Percentiles rank a stretch among this genome's conserved stretches.
phyloP scores from a whole-genome alignment of 2,797 vertebrate species.

The Pristis pectinata region DNA sequence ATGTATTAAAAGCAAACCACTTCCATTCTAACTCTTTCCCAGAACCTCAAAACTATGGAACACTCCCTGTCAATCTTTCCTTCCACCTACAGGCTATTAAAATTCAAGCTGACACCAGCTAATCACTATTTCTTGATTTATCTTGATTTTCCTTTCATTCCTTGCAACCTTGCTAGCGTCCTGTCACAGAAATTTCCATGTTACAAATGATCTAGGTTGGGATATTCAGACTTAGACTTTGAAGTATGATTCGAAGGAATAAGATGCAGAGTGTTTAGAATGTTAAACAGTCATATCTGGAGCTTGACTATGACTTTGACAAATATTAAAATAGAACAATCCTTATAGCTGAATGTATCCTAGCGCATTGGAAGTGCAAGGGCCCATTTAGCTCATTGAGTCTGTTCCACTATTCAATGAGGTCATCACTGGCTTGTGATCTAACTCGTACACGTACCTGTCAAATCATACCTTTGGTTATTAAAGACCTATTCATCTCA shows the following conservation, averaged over 20 bases:
- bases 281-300: not conserved
- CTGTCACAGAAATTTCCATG: not conserved
- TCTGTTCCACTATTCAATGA: too few species aligned
- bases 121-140: not conserved
- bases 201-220: not conserved
- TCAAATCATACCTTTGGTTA: too few species aligned
- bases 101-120: not conserved
- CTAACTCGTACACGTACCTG: too few species aligned
- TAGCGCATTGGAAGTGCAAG: too few species aligned
- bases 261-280: not conserved
- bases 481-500: too few species aligned
- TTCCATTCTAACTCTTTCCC: not conserved
- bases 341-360: not conserved
- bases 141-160: not conserved
- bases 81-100: not conserved
- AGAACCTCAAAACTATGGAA: not conserved
- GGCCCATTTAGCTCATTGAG: too few species aligned
- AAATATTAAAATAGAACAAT: not conserved
- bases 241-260: not conserved
- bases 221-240: not conserved
- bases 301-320: not conserved
- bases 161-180: not conserved
- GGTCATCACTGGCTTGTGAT: too few species aligned
- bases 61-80: not conserved
- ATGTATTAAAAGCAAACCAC: not conserved